These are phyloP conservation scores for Amblyopsis hoosieri DNA, from an alignment of 2,797 vertebrate genomes.

Conservation along the genomic window DNA sequence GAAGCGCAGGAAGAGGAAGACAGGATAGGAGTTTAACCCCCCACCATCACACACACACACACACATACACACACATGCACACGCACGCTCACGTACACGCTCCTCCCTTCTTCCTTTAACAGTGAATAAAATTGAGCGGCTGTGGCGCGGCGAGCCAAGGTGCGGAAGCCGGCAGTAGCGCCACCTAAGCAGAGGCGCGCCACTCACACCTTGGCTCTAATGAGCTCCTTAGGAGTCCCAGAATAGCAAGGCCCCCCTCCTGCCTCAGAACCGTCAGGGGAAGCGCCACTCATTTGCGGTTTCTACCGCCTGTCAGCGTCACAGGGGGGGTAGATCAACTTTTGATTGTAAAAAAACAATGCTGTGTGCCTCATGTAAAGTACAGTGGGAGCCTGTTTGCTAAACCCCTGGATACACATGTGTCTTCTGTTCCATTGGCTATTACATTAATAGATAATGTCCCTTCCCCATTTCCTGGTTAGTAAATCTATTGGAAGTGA, in stretches of 20 bases:
- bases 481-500: too few species aligned
- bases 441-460: too few species aligned
- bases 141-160: slow-evolving; percentile 51
- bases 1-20: slow-evolving; percentile 25
- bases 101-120: slow-evolving; percentile 65
- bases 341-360: background rate
- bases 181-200: slow-evolving; percentile 73
- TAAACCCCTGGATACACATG: too few species aligned
- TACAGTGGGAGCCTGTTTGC: too few species aligned
- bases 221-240: slow-evolving; percentile 86
- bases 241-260: slow-evolving; percentile 62
- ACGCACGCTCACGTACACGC: background rate
- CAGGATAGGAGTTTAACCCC: slow-evolving; percentile 7
- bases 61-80: slow-evolving; percentile 16
- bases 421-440: too few species aligned
- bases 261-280: slow-evolving; percentile 76
- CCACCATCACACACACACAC: slow-evolving; percentile 33
- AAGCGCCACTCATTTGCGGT: slow-evolving; percentile 79
- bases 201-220: slow-evolving; percentile 85
- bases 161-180: slow-evolving; percentile 62
- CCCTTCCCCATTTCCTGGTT: too few species aligned
- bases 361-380: too few species aligned
- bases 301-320: slow-evolving; percentile 43
- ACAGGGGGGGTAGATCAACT: slow-evolving; percentile 40
- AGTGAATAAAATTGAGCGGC: slow-evolving; percentile 78